A percentile compares a stretch with the other conserved stretches of the same genome.
Conservation (phyloP, 1,140 invertebrate genomes). For the Drosophila funebris region DNA sequence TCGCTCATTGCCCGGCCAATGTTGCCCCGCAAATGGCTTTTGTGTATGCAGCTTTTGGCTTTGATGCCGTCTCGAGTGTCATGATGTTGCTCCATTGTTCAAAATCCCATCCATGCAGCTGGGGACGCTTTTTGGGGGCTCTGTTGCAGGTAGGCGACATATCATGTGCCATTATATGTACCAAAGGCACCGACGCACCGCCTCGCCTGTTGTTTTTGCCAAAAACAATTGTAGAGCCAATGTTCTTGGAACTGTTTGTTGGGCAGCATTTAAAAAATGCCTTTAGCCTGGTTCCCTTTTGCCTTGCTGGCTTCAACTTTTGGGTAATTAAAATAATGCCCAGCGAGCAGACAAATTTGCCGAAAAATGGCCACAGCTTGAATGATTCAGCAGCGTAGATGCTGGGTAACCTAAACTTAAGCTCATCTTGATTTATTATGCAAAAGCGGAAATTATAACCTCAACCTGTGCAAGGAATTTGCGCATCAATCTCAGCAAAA, state of each 20-base stretch:
- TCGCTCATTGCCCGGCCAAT: conserved; percentile 4
- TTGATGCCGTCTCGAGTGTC: conserved; percentile 66
- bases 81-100: conserved; percentile 61
- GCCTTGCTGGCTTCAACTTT: conserved; percentile 26
- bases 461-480: conserved; percentile 46
- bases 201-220: conserved; percentile 34
- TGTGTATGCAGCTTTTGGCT: conserved; percentile 55
- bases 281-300: conserved; percentile 33
- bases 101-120: neutral
- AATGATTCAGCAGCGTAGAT: conserved; percentile 20
- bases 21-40: conserved; percentile 40
- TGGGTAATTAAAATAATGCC: conserved; percentile 75
- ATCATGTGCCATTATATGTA: conserved; percentile 71
- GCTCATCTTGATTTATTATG: conserved; percentile 74
- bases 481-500: conserved; percentile 65
- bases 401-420: conserved; percentile 29
- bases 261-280: conserved; percentile 70
- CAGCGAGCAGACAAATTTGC: conserved; percentile 61
- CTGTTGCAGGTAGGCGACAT: conserved; percentile 71
- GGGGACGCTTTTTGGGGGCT: conserved; percentile 3
- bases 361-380: conserved; percentile 24
- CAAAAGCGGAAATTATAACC: conserved; percentile 54
- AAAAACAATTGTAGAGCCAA: conserved; percentile 37
- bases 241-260: conserved; percentile 17
- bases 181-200: conserved; percentile 66